Evolutionary conservation across 2,113 vertebrate species (phyloP).

Genomic region (Sarotherodon lohbergeri): DNA sequence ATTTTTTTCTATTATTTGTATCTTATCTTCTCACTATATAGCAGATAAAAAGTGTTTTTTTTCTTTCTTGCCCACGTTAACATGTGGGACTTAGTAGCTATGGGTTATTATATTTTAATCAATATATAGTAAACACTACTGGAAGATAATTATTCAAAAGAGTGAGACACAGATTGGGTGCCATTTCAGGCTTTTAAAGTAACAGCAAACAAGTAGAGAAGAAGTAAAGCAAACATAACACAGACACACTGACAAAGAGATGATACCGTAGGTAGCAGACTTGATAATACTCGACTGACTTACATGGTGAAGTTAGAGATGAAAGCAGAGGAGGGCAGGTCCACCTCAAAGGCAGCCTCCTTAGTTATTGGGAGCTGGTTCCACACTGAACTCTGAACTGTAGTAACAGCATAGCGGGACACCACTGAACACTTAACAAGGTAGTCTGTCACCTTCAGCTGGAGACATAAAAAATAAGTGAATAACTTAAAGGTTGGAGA

Average conservation of each 20-base stretch:
- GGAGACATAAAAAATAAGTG: background rate
- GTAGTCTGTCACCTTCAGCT: constrained; percentile 80
- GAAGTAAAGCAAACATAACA: background rate
- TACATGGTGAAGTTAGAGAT: constrained; percentile 86
- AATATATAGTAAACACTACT: background rate
- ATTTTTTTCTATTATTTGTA: background rate
- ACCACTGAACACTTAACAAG: constrained; percentile 72
- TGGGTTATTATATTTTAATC: background rate
- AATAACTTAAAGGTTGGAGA: background rate
- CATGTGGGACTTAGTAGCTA: background rate
- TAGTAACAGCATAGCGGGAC: constrained; percentile 76
- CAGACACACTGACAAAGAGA: background rate
- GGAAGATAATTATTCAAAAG: background rate
- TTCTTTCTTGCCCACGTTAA: background rate
- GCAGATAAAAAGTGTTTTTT: background rate
- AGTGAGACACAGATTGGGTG: background rate
- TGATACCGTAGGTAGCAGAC: background rate
- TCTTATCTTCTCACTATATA: background rate
- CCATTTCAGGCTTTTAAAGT: background rate
- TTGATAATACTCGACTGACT: constrained; percentile 30
- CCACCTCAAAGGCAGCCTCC: constrained; percentile 79
- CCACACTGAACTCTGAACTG: constrained; percentile 72
- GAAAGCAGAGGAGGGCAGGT: constrained; percentile 78
- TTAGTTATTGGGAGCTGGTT: constrained; percentile 76
- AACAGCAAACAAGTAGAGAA: background rate